Base-by-base conservation (phyloP, 2,888 invertebrate genomes). In the Tyria jacobaeae region DNA sequence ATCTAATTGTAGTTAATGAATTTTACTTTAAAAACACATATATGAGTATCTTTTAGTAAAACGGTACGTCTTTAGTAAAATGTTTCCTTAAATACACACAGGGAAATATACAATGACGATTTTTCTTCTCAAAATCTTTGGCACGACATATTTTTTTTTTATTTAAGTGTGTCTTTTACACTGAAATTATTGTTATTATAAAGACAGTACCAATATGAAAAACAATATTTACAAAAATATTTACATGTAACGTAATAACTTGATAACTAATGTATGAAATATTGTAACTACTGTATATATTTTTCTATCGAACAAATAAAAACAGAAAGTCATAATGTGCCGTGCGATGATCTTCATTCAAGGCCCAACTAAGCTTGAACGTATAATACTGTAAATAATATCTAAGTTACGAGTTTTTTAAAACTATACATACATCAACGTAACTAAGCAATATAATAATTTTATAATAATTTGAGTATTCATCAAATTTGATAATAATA, bases 91-190 rank as follows among this genome's bases (percentile, higher is more conserved):
- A 50, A 55, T 57, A 61, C 54, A 64, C 35, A 57, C 34, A 57
- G 31, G 49, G 53, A 50, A 57, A 62, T 60, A 60, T 70, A 62
- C 51, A 64, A 57, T 47, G 62, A 73, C 60, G 65, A 55, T 71
- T 66, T 52, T 67, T 61, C 50, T 69, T 70, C 35, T 66, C 62
- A 74, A 76, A 77, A 71, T 80, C 80, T 80, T 80, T 80, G 80
- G 80, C 81, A 80, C 80, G 69, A 73, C 62, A 68, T 67, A 68
- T 53, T 62, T 75, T 65, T 62, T 63, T 70, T 54, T 63, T 64
- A 55, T 64, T 71, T 57, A 70, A 57, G 61, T 62, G 53, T 35
- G 58, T 41, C 44, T 63, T 60, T 59, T 34, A 75, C 47, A 55
- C 47, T 62, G 53, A 66, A 60, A 71, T n/a, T n/a, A n/a, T n/a